These are phyloP conservation scores for Aphaenogaster floridana DNA, from an alignment of 1,140 invertebrate genomes.

Conservation along the genomic window DNA sequence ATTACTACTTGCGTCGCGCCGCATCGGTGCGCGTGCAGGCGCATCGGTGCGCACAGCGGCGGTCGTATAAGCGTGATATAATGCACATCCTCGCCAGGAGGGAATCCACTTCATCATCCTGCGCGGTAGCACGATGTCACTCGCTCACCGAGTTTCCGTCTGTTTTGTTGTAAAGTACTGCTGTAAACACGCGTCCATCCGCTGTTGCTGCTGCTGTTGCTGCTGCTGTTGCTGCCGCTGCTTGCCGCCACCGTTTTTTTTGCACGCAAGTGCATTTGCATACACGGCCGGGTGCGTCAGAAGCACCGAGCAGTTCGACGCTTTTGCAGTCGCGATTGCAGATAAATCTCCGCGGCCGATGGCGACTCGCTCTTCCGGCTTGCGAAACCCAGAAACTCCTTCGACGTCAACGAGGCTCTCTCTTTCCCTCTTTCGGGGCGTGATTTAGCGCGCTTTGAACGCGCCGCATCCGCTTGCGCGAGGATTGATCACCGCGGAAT, in stretches of 20 bases:
- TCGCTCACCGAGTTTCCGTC: constrained; percentile 34
- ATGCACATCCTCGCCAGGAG: constrained; percentile 50
- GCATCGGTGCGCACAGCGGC: constrained; percentile 30
- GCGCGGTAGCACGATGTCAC: constrained; percentile 54
- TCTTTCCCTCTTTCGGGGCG: not conserved
- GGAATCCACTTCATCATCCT: constrained; percentile 70
- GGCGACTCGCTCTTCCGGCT: constrained; percentile 38
- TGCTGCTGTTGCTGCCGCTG: not conserved
- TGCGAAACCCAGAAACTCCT: not conserved
- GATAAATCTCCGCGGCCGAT: constrained; percentile 60
- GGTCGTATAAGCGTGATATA: constrained; percentile 42
- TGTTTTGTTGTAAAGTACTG: constrained; percentile 58
- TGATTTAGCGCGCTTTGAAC: constrained; percentile 46
- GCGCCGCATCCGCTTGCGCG: constrained; percentile 34
- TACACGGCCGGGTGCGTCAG: constrained; percentile 37
- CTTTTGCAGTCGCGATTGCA: constrained; percentile 19
- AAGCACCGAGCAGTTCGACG: constrained; percentile 29
- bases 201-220: not conserved
- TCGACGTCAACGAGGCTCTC: constrained; percentile 3
- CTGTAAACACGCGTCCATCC: constrained; percentile 68
- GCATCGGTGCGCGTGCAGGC: constrained; percentile 24
- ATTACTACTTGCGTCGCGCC: constrained; percentile 29
- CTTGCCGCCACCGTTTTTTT: constrained; percentile 3
- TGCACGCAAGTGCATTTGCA: constrained; percentile 41
- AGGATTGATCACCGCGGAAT: constrained; percentile 35